A percentile compares a stretch with the other conserved stretches of the same genome.
phyloP scores from a whole-genome alignment of 2,113 vertebrate genomes.

The Marcusenius ussheri region DNA sequence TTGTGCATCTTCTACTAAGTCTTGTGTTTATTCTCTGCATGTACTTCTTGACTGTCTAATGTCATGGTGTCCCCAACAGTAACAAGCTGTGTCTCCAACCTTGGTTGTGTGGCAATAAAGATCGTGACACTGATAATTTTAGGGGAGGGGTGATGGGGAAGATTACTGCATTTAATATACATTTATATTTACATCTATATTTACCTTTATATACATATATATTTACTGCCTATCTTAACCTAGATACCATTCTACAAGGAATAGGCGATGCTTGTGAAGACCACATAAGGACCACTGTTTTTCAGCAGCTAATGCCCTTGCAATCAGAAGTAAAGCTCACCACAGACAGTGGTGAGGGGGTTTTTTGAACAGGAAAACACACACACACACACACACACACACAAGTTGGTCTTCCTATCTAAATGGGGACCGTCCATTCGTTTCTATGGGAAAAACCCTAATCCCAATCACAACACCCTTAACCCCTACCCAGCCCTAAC shows the following conservation, averaged over 20 bases:
- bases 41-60: background rate
- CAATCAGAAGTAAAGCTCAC: background rate
- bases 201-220: background rate
- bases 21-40: background rate
- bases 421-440: no score
- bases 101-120: background rate
- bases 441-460: no score
- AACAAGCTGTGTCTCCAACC: background rate
- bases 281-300: background rate
- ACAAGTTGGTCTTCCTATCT: background rate
- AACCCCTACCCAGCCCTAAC: no score
- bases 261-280: background rate
- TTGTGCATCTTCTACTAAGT: background rate
- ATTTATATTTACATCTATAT: background rate
- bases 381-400: background rate
- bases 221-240: background rate
- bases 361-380: background rate
- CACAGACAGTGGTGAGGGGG: background rate
- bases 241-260: background rate
- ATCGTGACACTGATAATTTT: background rate
- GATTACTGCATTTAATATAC: background rate
- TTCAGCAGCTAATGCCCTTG: background rate
- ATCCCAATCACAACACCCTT: no score
- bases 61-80: background rate
- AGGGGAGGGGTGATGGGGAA: background rate